These are phyloP conservation scores for Callocephalon fimbriatum DNA, from an alignment of 2,113 vertebrate genomes.

Conservation along the genomic window DNA sequence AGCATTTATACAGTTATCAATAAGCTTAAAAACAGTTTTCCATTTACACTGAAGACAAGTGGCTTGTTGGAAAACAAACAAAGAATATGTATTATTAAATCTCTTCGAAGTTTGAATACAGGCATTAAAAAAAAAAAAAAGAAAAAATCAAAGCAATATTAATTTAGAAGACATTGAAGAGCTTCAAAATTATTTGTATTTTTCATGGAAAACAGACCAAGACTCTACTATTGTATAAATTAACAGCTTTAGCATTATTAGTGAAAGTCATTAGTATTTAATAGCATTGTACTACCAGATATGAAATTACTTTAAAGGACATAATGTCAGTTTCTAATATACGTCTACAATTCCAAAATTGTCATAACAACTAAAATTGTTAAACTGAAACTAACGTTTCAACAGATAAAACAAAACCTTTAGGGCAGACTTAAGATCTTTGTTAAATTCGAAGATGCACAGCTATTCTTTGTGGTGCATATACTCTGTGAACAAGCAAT, in stretches of 20 bases:
- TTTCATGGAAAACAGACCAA: neutral
- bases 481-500: neutral
- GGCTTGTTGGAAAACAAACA: neutral
- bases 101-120: neutral
- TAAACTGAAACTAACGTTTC: neutral
- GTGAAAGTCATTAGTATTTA: neutral
- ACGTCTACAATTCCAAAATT: neutral
- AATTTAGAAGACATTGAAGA: neutral
- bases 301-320: neutral
- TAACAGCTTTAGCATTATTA: neutral
- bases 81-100: neutral
- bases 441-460: neutral
- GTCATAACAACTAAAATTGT: neutral
- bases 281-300: neutral
- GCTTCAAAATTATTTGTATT: neutral
- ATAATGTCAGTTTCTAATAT: neutral
- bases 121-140: neutral
- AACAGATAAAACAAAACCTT: neutral
- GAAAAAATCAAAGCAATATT: neutral
- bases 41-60: neutral
- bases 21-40: neutral
- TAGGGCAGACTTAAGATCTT: neutral
- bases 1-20: neutral
- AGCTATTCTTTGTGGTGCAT: neutral
- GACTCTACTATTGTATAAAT: neutral